phyloP scores from a whole-genome alignment of 2,888 invertebrate species.

The Petrolisthes cinctipes region DNA sequence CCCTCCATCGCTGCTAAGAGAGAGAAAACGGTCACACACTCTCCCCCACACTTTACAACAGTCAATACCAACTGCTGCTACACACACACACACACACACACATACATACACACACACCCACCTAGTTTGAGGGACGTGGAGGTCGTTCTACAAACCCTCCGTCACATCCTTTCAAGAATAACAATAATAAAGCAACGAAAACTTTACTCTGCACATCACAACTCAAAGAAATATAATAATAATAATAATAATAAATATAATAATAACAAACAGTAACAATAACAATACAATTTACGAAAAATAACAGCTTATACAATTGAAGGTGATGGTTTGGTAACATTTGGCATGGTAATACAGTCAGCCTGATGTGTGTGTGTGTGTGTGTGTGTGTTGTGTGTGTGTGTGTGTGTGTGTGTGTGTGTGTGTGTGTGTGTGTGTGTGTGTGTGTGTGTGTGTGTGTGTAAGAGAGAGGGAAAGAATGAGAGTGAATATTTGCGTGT shows the following conservation, averaged over 20 bases:
- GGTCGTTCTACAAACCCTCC: too few relatives aligned
- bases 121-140: neutral
- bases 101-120: conserved; percentile 7
- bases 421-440: conserved; percentile 10
- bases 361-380: neutral
- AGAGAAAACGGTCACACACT: too few relatives aligned
- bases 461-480: neutral
- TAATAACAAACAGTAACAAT: too few relatives aligned
- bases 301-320: too few relatives aligned
- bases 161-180: neutral
- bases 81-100: conserved; percentile 14
- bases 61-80: too few relatives aligned
- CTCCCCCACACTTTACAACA: too few relatives aligned
- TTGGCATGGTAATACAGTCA: neutral
- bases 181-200: neutral
- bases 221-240: neutral
- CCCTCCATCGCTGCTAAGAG: too few relatives aligned
- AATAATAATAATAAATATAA: neutral
- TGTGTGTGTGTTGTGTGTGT: conserved; percentile 2
- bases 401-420: conserved; percentile 17
- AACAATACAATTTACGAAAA: too few relatives aligned
- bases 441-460: conserved; percentile 2
- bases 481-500: neutral
- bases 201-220: neutral
- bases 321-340: too few relatives aligned